phyloP scores from a whole-genome alignment of 2,797 vertebrate species.

The Sebastes steindachneri region DNA sequence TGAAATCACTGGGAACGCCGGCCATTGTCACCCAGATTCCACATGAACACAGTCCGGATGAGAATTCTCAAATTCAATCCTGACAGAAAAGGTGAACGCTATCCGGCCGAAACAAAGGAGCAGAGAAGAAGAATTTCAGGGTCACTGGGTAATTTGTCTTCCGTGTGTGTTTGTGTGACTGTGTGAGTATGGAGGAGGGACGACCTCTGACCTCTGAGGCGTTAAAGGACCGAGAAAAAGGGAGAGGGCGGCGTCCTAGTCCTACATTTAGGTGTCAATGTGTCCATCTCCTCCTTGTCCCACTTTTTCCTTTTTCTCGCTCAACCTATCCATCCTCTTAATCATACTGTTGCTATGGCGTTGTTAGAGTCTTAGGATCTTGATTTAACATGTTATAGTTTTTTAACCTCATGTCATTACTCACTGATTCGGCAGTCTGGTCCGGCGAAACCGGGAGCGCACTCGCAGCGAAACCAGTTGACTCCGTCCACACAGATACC shows the following conservation, averaged over 20 bases:
- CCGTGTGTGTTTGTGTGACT: conserved; percentile 71
- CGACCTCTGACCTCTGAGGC: conserved; percentile 73
- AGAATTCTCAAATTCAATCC: conserved; percentile 53
- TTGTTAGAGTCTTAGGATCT: no score
- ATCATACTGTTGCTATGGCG: conserved; percentile 15
- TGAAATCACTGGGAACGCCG: not conserved
- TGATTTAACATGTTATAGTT: not conserved
- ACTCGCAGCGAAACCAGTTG: conserved; percentile 99
- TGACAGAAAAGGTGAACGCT: conserved; percentile 67
- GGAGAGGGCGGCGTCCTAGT: conserved; percentile 40
- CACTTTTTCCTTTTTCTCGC: not conserved
- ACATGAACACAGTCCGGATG: conserved; percentile 48
- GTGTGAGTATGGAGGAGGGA: conserved; percentile 74
- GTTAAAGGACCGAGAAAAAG: conserved; percentile 59
- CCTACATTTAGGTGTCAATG: conserved; percentile 68
- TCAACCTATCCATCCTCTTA: conserved; percentile 16
- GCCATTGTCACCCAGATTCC: conserved; percentile 50
- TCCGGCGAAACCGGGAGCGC: conserved; percentile 94
- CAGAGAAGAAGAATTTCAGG: conserved; percentile 75
- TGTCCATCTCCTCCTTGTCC: conserved; percentile 47
- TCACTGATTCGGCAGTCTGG: conserved; percentile 99
- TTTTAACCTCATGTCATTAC: conserved; percentile 55
- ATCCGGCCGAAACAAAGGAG: conserved; percentile 63
- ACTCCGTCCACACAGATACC: conserved; percentile 96
- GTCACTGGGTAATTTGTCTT: conserved; percentile 83